A percentile compares a stretch with the other conserved stretches of the same genome.
Evolutionary conservation across 2,888 invertebrate genomes (phyloP).

Genomic region (Mellilla xanthometata): DNA sequence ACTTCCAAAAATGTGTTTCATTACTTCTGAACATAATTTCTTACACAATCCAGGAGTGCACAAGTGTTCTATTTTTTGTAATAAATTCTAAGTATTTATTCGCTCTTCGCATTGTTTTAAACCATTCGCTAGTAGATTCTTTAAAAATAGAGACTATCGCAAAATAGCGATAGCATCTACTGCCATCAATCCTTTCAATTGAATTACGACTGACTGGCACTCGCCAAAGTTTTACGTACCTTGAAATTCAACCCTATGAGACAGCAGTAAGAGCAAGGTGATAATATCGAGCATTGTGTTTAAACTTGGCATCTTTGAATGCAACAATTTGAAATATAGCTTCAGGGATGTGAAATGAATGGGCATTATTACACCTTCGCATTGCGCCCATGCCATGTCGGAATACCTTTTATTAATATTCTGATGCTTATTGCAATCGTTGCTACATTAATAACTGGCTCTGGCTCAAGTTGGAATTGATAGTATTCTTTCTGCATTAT

Average conservation of each 20-base stretch:
- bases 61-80: too few species aligned
- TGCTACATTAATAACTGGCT: constrained; percentile 15
- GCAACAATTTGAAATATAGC: constrained; percentile 46
- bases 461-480: constrained; percentile 1
- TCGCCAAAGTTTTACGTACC: too few species aligned
- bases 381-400: constrained; percentile 42
- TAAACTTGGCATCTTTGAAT: constrained; percentile 2
- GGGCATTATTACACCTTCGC: constrained; percentile 48
- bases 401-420: constrained; percentile 31
- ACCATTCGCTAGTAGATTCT: too few species aligned
- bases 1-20: too few species aligned
- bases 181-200: background rate
- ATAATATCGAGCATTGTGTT: constrained; percentile 1
- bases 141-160: too few species aligned
- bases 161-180: too few species aligned
- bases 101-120: too few species aligned
- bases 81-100: too few species aligned
- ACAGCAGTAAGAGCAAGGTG: constrained; percentile 24
- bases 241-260: constrained; percentile 25
- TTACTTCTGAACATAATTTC: too few species aligned
- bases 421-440: constrained; percentile 14
- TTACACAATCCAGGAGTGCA: too few species aligned
- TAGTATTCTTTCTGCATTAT: constrained; percentile 8
- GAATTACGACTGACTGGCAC: too few species aligned
- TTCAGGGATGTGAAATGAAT: constrained; percentile 55